Base-by-base conservation (phyloP, 1,140 invertebrate species). In the Saccostrea cuccullata region DNA sequence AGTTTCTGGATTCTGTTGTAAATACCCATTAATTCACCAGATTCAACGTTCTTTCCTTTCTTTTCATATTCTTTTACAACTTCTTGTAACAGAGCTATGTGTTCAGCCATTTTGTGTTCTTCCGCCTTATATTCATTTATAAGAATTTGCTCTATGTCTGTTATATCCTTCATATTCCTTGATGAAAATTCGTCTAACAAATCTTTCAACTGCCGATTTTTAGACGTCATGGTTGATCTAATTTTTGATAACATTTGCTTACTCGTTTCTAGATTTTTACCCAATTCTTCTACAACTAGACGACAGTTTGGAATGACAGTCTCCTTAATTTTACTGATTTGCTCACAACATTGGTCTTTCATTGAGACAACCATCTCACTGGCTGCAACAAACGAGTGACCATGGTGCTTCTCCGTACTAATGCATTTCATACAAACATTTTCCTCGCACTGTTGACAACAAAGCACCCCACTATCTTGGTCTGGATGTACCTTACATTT, bases 351-450 rank as follows among this genome's bases (percentile, higher is more conserved):
- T 26, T 77, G 36, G 15, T 77, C 70, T 30, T 15, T 77, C 26
- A 77, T 30, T 23, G 70, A 77, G 23, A 77, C 70, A 13, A 77
- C 70, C 70, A 77, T 77, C 30, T 77, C 70, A 30, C 70, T 77
- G 11, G 70, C 70, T 12, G 70, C 70, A 15, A 77, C 70, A 36
- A 77, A 77, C 11, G 70, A 77, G 26, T 77, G 70, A 2, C 70
- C 70, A 36, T 36, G 26, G 70, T 77, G 70, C 12, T 77, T 77
- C 26, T 77, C 70, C 13, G 70, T 77, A 17, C 26, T 77, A 17
- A 77, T 77, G 26, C 70, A 77, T 26, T 36, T 77, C 70, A 77
- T 77, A 15, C 70, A 77, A 13, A 77, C 70, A 2, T 26, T 8
- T 26, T 30, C 26, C 26, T 77, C 70, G 26, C 70, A 77, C 26